Conservation (phyloP, 2,888 invertebrate genomes). For the Eretmocerus hayati region DNA sequence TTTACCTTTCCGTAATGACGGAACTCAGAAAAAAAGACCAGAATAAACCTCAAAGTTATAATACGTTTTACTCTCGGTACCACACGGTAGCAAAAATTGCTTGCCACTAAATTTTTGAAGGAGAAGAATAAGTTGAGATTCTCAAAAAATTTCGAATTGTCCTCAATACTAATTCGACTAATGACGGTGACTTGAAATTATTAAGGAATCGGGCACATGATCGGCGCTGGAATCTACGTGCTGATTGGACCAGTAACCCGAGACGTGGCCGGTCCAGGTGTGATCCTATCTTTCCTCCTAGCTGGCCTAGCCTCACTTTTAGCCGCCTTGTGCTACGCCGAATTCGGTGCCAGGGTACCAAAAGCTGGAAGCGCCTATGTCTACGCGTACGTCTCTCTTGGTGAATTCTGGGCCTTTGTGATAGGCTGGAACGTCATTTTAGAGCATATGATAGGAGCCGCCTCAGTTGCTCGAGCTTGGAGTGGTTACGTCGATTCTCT, state of each 20-base stretch:
- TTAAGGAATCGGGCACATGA: conserved; percentile 92
- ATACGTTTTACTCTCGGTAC: too few species aligned
- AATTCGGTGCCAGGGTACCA: conserved; percentile 80
- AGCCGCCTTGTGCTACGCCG: conserved; percentile 82
- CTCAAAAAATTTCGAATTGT: too few species aligned
- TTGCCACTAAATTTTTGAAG: too few species aligned
- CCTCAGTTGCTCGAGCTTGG: conserved; percentile 84
- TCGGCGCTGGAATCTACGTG: conserved; percentile 91
- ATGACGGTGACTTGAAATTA: neutral
- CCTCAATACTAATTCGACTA: neutral
- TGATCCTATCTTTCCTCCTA: conserved; percentile 63
- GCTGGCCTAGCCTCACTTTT: conserved; percentile 78
- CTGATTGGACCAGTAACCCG: conserved; percentile 79
- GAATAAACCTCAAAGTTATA: too few species aligned
- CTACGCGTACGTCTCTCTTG: conserved; percentile 87
- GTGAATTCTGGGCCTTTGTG: conserved; percentile 89
- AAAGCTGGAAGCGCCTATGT: conserved; percentile 90
- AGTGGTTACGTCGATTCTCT: conserved; percentile 80
- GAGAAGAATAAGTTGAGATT: too few species aligned
- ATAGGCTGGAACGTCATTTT: conserved; percentile 93
- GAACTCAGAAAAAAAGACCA: too few species aligned
- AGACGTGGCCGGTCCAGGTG: conserved; percentile 76
- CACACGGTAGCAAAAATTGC: too few species aligned
- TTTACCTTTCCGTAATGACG: too few species aligned
- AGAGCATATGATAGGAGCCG: conserved; percentile 85